These are phyloP conservation scores for Heliconius melpomene DNA, from an alignment of 1,140 invertebrate genomes.

Conservation along the genomic window DNA sequence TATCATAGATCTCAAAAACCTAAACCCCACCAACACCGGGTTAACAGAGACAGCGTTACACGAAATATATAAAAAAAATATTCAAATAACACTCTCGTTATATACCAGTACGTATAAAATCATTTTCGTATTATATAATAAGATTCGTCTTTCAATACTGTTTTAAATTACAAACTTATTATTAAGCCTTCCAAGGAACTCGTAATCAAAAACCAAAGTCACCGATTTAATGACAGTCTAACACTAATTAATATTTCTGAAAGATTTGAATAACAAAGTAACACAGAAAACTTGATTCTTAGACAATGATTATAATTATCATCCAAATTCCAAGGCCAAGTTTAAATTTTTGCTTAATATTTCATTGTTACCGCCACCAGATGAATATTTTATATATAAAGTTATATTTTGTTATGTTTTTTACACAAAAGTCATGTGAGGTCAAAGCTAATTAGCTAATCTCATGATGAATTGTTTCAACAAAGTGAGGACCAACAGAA, in stretches of 20 bases:
- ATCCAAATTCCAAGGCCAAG: neutral
- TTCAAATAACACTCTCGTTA: too few relatives aligned
- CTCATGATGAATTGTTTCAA: conserved; percentile 12
- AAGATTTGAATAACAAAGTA: neutral
- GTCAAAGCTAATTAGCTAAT: conserved; percentile 14
- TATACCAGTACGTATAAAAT: too few relatives aligned
- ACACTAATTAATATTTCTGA: neutral
- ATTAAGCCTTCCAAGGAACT: neutral
- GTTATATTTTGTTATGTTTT: neutral
- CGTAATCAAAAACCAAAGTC: neutral
- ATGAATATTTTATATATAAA: neutral
- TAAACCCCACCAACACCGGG: too few relatives aligned
- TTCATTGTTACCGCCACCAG: neutral
- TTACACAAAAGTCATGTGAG: conserved; percentile 2
- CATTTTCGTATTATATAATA: too few relatives aligned
- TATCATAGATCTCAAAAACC: too few relatives aligned
- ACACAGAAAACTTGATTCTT: neutral
- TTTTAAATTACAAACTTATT: too few relatives aligned
- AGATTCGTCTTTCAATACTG: neutral
- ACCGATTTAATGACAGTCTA: neutral
- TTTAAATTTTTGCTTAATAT: conserved; percentile 2
- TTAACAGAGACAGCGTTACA: too few relatives aligned
- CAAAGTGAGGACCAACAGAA: neutral
- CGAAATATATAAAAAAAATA: too few relatives aligned
- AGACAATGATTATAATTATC: neutral